Conservation (phyloP, 2,797 vertebrate genomes). For the Gymnothorax javanicus region DNA sequence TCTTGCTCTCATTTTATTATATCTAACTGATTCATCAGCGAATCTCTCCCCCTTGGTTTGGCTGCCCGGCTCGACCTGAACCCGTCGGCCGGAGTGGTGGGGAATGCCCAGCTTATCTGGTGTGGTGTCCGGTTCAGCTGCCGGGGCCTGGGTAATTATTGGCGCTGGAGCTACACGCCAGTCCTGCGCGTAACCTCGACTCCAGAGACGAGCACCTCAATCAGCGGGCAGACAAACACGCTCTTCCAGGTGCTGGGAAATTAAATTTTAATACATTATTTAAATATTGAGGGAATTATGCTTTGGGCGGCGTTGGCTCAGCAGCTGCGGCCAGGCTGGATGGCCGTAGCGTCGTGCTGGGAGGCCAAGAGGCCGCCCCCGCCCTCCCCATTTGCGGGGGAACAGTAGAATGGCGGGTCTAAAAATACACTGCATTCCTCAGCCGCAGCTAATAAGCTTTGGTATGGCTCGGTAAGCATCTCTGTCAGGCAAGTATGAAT, state of each 20-base stretch:
- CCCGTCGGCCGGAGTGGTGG: not conserved
- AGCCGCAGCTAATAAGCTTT: slow-evolving; percentile 46
- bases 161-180: slow-evolving; percentile 73
- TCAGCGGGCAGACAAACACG: slow-evolving; percentile 75
- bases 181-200: slow-evolving; percentile 73
- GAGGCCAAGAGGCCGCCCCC: slow-evolving; percentile 51
- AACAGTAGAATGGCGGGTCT: slow-evolving; percentile 43
- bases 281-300: slow-evolving; percentile 86
- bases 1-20: not conserved
- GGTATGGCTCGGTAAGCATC: slow-evolving; percentile 26
- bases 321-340: slow-evolving; percentile 66
- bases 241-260: slow-evolving; percentile 83
- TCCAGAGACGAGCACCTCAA: slow-evolving; percentile 74
- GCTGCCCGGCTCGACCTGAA: not conserved
- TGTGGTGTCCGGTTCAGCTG: slow-evolving; percentile 70
- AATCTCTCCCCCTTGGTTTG: not conserved
- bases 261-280: slow-evolving; percentile 91
- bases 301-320: slow-evolving; percentile 71
- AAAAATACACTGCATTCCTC: slow-evolving; percentile 44
- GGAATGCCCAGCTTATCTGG: slow-evolving; percentile 51
- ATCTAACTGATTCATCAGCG: too few species aligned
- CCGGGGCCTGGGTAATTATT: slow-evolving; percentile 74
- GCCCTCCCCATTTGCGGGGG: slow-evolving; percentile 33
- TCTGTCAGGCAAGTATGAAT: not conserved
- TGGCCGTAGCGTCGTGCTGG: slow-evolving; percentile 46